Base-by-base conservation (phyloP, 2,797 vertebrate genomes). In the Lutjanus argentimaculatus region DNA sequence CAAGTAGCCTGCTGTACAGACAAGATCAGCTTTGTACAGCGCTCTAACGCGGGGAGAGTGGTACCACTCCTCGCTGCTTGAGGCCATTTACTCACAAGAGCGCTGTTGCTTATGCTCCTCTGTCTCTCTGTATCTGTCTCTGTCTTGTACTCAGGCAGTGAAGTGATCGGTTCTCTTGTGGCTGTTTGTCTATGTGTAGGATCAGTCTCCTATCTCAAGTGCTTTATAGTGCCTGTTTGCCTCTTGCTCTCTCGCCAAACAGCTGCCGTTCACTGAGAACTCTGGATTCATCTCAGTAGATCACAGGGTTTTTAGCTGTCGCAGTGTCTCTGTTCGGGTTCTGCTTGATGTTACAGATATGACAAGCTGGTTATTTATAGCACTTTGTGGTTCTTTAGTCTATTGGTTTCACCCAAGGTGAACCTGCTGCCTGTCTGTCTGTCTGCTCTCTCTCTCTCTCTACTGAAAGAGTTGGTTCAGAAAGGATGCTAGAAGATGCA, bases 331-430 rank as follows among this genome's bases (percentile, higher is more conserved):
- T 88, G 84, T 86, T 89, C 74, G 80, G 59, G n/a, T 84, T 82
- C 82, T 53, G 70, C 78, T 82, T 88, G 92, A 92, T 88, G 92
- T 90, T 87, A 74, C 83, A 88, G 82, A 91, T 88, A 85, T 90
- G 93, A 91, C 89, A 92, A 83, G 86, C 45, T 14, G 75, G 72
- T 79, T 92, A 93, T 95, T 92, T 93, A 93, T 95, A 91, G 90
- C 83, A 55, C 72, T 82, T 91, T 91, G 84, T 88, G 83, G 64
- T 77, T 91, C 79, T 89, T 87, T 62, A 85, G 87, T 92, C 73
- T 90, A 72, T 85, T 80, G 69, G 77, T 90, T 88, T 93, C 77
- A 89, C 91, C 87, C 78, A 82, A 88, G 88, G 89, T 90, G 86
- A 92, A 89, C 88, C 85, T 84, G 87, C 83, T 45, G 80, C 65